These are phyloP conservation scores for Pomatorhinus ruficollis DNA, from an alignment of 2,113 vertebrate species.

Conservation along the genomic window DNA sequence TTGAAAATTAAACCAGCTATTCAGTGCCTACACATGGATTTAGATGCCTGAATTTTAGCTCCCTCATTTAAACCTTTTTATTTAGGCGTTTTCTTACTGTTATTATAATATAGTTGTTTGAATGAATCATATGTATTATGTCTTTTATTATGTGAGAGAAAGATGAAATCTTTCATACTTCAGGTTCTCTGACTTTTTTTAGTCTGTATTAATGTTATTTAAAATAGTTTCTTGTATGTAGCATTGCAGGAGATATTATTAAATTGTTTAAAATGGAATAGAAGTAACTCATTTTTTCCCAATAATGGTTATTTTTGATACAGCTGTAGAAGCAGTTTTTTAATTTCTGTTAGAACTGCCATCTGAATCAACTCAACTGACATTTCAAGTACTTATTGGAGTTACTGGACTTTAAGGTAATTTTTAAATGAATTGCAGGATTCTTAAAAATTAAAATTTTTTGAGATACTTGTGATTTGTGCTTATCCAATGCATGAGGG, in stretches of 20 bases:
- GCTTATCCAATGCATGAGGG: not conserved
- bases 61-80: not conserved
- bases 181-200: not conserved
- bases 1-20: constrained; percentile 43
- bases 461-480: not conserved
- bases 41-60: constrained; percentile 31
- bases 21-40: constrained; percentile 45
- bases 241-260: constrained; percentile 10
- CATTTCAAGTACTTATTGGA: not conserved
- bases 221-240: constrained; percentile 42
- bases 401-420: not conserved
- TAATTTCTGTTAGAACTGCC: not conserved
- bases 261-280: constrained; percentile 42
- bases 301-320: not conserved
- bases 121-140: not conserved
- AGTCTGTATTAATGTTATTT: constrained; percentile 45
- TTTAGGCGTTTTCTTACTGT: constrained; percentile 28
- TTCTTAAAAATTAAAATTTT: constrained; percentile 47
- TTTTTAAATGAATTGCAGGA: constrained; percentile 22
- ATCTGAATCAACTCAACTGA: constrained; percentile 43
- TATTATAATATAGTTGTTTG: constrained; percentile 5
- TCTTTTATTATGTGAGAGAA: constrained; percentile 32
- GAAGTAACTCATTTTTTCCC: constrained; percentile 4
- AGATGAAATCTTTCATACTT: not conserved
- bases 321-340: not conserved